These are phyloP conservation scores for Bos taurus DNA, from an alignment of 2,113 vertebrate species.

Conservation along the genomic window ARS-UCD2.0 NC_037328.1:32293501-32294000, in stretches of 20 bases:
- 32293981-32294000: background rate
- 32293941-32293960: background rate
- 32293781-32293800: background rate
- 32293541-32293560: background rate
- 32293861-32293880: background rate
- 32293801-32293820: background rate
- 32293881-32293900: background rate
- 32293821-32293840: background rate
- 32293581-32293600: background rate
- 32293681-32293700: background rate
- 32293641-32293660: background rate
- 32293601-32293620: background rate
- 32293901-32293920: background rate
- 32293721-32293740: background rate
- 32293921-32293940: background rate
- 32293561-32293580: background rate
- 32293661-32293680: background rate
- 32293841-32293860: background rate
- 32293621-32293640: background rate
- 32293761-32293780: background rate
- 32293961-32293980: background rate
- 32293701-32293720: background rate
- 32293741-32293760: background rate
- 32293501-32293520: background rate
- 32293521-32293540: background rate